Conservation (phyloP, 2,113 vertebrate species). For the Morone chrysops region DNA sequence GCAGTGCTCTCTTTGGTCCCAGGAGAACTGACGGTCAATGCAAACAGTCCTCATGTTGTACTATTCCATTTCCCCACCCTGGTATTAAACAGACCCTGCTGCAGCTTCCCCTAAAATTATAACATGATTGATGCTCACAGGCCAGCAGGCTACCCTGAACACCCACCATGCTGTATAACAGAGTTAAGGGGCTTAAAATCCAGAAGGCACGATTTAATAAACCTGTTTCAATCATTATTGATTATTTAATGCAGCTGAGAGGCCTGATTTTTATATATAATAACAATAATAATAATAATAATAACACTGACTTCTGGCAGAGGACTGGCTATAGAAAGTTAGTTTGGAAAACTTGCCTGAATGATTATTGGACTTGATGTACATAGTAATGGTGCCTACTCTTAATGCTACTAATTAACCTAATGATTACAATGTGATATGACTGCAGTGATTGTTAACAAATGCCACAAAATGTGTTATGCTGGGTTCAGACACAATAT, state of each 20-base stretch:
- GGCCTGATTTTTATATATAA: neutral
- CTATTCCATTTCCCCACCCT: slow-evolving; percentile 37
- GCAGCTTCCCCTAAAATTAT: slow-evolving; percentile 52
- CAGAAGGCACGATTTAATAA: slow-evolving; percentile 18
- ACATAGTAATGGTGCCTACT: too few species aligned
- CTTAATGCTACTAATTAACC: too few species aligned
- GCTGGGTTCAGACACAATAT: too few species aligned
- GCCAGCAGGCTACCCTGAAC: slow-evolving; percentile 24
- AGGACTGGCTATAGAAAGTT: too few species aligned
- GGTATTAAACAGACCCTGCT: slow-evolving; percentile 51
- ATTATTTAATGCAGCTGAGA: slow-evolving; percentile 7
- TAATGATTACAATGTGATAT: too few species aligned
- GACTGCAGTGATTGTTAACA: too few species aligned
- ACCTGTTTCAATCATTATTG: slow-evolving; percentile 32
- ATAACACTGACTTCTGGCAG: too few species aligned
- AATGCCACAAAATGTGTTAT: too few species aligned
- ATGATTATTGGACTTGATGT: too few species aligned
- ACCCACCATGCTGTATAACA: slow-evolving; percentile 37
- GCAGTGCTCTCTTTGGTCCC: slow-evolving; percentile 5
- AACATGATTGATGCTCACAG: slow-evolving; percentile 38
- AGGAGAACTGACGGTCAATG: neutral
- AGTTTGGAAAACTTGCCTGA: too few species aligned
- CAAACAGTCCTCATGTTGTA: slow-evolving; percentile 28
- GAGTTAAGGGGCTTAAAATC: neutral
- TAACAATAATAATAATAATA: too few species aligned